Conservation (phyloP, 2,113 vertebrate genomes). For the Poeciliopsis prolifica region DNA sequence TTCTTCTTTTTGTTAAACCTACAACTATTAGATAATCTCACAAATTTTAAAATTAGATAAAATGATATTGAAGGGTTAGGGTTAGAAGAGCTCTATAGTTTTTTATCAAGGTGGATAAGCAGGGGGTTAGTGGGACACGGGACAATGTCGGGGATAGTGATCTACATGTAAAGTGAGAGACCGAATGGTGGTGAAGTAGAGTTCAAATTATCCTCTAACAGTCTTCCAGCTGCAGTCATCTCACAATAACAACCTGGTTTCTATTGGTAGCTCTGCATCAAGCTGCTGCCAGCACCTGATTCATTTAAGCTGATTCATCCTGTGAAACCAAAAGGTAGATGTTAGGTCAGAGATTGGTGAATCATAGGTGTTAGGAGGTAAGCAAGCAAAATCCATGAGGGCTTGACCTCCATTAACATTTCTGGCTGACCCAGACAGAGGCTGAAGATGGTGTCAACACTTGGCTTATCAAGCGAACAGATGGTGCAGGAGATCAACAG, state of each 20-base stretch:
- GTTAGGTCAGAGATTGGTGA: constrained; percentile 3
- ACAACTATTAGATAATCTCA: no score
- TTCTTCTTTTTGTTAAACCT: no score
- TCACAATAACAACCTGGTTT: not conserved
- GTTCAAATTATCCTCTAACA: not conserved
- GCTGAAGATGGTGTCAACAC: constrained; percentile 3
- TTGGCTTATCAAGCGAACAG: constrained; percentile 10
- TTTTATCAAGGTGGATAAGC: not conserved
- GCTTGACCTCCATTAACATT: constrained; percentile 35
- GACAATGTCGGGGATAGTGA: not conserved
- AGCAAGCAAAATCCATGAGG: constrained; percentile 14
- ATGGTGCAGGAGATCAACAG: constrained; percentile 26
- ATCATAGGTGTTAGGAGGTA: constrained; percentile 19
- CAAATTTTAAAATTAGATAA: no score
- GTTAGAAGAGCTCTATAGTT: not conserved
- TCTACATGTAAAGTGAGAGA: not conserved
- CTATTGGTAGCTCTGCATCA: not conserved
- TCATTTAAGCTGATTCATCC: not conserved
- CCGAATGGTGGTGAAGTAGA: not conserved
- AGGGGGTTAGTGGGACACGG: not conserved
- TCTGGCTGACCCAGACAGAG: constrained; percentile 27
- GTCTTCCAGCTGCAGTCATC: not conserved
- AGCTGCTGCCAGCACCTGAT: not conserved
- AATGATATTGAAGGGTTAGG: no score
- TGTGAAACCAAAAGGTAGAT: not conserved